Evolutionary conservation across 2,888 invertebrate species (phyloP).

Genomic region (Perizoma affinitatum): DNA sequence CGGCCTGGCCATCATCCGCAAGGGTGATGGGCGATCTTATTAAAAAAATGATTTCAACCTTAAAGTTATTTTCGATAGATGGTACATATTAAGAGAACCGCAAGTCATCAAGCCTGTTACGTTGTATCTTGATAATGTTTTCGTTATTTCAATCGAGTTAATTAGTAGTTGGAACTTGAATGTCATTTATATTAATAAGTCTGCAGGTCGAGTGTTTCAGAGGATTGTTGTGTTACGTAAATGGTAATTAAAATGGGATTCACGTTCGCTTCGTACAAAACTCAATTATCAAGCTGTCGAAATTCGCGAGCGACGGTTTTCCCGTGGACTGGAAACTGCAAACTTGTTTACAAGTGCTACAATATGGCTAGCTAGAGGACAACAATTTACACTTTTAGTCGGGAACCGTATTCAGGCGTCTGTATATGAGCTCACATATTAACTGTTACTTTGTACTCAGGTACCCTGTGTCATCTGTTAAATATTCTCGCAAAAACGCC

Average conservation of each 20-base stretch:
- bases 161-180: constrained; percentile 27
- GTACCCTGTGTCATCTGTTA: constrained; percentile 14
- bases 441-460: constrained; percentile 10
- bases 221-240: constrained; percentile 39
- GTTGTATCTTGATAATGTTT: constrained; percentile 17
- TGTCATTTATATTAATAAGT: constrained; percentile 47
- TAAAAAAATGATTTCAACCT: constrained; percentile 61
- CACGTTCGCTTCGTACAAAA: constrained; percentile 40
- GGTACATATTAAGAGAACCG: constrained; percentile 43
- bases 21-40: constrained; percentile 47
- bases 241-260: constrained; percentile 51
- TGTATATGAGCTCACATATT: not conserved
- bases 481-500: constrained; percentile 12
- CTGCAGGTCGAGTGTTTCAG: constrained; percentile 41
- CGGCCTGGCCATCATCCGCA: constrained; percentile 40
- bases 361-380: constrained; percentile 3
- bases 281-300: constrained; percentile 48
- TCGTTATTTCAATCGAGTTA: constrained; percentile 13
- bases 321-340: constrained; percentile 16
- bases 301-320: constrained; percentile 42
- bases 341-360: constrained; percentile 3
- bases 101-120: constrained; percentile 32
- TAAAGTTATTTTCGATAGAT: constrained; percentile 54
- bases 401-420: constrained; percentile 1
- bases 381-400: not conserved